Evolutionary conservation across 2,797 vertebrate genomes (phyloP), one percentile per base, ranked within the genome.

Genomic region (Toxotes lorentzi): DNA sequence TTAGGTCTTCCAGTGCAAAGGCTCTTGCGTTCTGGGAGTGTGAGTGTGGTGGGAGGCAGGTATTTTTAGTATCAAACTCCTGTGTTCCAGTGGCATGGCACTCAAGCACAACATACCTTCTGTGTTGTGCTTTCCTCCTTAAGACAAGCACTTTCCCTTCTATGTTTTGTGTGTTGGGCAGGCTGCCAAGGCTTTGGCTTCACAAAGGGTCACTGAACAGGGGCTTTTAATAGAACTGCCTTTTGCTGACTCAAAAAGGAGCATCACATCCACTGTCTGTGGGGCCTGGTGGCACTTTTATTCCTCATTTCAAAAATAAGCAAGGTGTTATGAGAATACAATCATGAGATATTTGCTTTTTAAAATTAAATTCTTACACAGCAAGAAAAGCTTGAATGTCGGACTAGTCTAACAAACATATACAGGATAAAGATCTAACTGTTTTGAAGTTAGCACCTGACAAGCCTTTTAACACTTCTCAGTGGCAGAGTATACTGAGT

Each of bases 61-160:
- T 94, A 94, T 95, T 95, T 95, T 94, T 94, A 94, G 92, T 91
- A 88, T 62, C 81, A 80, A 87, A 83, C 83, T 91, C 86, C 91
- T 91, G 82, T 83, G 79, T 93, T 91, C 89, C 88, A 85, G 78
- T 89, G 91, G 88, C 90, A 92, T 79, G 82, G 88, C 91, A 91
- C 87, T 91, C 88, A 90, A 88, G 86, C 88, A 91, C 81, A 91
- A 88, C 91, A 93, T 92, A 92, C 90, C 91, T 93, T 88, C 88
- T 88, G 81, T 93, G 93, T 89, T 94, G 92, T 94, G 89, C 88
- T 94, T 94, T 92, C 89, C 89, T 90, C 89, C 89, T 88, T 73
- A 74, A 87, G 82, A 87, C 75, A 84, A 93, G 88, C 80, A 89
- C 91, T 92, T 93, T 91, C 89, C 89, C 79, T 76, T 91, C 87